Evolutionary conservation across 2,888 invertebrate species (phyloP), one percentile per base, ranked within the genome.

Genomic region (Tinea trinotella): DNA sequence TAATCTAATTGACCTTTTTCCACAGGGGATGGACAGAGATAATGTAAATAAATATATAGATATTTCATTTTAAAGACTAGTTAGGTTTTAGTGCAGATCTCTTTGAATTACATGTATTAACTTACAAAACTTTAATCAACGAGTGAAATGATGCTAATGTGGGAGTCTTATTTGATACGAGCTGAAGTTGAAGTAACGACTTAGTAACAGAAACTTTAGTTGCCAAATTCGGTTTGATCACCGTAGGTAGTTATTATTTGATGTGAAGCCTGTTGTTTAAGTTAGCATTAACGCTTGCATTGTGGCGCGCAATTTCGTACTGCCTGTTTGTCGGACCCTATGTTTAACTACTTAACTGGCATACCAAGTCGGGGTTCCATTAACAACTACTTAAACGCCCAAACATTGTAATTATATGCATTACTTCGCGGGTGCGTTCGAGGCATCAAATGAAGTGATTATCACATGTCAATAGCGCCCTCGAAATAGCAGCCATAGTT

Each of bases 391-490:
- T 50, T 50, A 61, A 62, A 58, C 64, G 61, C 61, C 66, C 65
- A 70, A 71, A 75, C 70, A 71, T 62, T 60, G 68, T 76, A 73
- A 80, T 74, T 67, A 74, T 67, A 12, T 68, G 67, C 67, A 70
- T 70, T 70, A 70, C 67, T 67, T 64, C 69, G 66, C 62, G 70
- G 68, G 68, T 63, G 59, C 62, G 60, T 59, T 50, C 63, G 61
- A 60, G 62, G 63, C 63, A 63, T 65, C 66, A 66, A 73, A 70
- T 67, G 64, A 57, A 62, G 65, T 68, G 65, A 67, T 74, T 72
- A 75, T 73, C 66, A 70, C 62, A 66, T 71, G 75, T 77, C 74
- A 78, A 77, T 74, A 75, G 68, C 66, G 67, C 64, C 66, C 66
- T 66, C 68, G 66, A 69, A 68, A 72, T 70, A 70, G 67, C 66